Conservation (phyloP, 1,140 invertebrate genomes). For the Cyrtorhinus lividipennis region DNA sequence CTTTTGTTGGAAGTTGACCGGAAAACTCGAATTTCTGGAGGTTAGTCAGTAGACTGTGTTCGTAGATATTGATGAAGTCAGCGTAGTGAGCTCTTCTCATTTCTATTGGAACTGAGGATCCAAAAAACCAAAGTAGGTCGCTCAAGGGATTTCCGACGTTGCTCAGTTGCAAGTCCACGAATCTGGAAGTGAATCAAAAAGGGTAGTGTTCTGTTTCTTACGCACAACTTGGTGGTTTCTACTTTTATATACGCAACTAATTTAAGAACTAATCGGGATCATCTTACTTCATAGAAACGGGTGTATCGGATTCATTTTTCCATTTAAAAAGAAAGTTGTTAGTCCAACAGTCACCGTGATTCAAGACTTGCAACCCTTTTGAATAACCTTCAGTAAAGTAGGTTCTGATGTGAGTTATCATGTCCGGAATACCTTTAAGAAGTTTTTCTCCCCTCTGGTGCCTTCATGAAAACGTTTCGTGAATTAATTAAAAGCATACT, state of each 20-base stretch:
- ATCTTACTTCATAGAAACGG: not conserved
- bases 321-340: not conserved
- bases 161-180: slow-evolving; percentile 15
- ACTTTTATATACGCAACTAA: no score
- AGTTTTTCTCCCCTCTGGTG: no score
- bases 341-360: not conserved
- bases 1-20: not conserved
- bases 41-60: not conserved
- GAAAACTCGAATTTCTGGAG: not conserved
- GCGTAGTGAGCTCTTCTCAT: not conserved
- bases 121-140: slow-evolving; percentile 11
- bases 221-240: no score
- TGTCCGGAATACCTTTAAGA: no score
- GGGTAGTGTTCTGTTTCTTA: no score
- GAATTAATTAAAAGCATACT: no score
- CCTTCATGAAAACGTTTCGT: no score
- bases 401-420: no score
- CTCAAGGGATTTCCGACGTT: not conserved
- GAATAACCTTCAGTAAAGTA: no score
- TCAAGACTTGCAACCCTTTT: not conserved
- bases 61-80: not conserved
- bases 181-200: no score
- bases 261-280: no score
- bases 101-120: not conserved
- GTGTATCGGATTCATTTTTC: not conserved